Evolutionary conservation across 2,888 invertebrate species (phyloP), one percentile per base, ranked within the genome.

Genomic region (Liposcelis brunnea): DNA sequence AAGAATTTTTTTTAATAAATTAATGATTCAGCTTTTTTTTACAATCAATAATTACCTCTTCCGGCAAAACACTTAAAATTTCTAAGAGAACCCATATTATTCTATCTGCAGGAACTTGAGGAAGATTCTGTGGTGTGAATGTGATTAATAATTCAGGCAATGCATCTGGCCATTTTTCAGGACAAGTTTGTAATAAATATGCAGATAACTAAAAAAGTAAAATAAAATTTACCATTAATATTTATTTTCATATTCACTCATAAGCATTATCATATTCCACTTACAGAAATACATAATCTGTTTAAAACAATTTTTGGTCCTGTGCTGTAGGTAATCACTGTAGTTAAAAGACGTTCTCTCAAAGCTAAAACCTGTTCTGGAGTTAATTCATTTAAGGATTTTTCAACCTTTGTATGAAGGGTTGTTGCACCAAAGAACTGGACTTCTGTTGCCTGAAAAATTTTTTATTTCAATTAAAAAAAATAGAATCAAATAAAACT

Each of bases 351-450:
- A 57, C 81, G 79, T 52, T 80, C 76, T 57, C 79, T 80, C 2
- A 93, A 64, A 51, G 75, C 74, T 49, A 77, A 75, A 61, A 85
- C 80, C 57, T 81, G 83, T 49, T 80, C 80, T 42, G 71, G 68
- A 7, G 90, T 89, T 19, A 93, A 74, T 66, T 91, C 89, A 58
- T 74, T 71, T 87, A 89, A 93, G 58, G 78, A 80, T 58, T 85
- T 80, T 54, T 85, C 74, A 43, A 94, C 74, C 62, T 94, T 94
- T 1, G 80, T 77, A 56, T 93, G 85, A 16, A 94, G 63, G 19
- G 89, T 89, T 42, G 84, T 84, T 3, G 93, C 93, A 46, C 84
- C 93, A 69, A 87, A 94, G 65, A 89, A 93, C 63, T 93, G 91
- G 31, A 90, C 82, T 67, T 91, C 91, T 51, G 80, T 77, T 46